These are phyloP conservation scores for Hemiscyllium ocellatum DNA, from an alignment of 2,113 vertebrate genomes.

Conservation along the genomic window DNA sequence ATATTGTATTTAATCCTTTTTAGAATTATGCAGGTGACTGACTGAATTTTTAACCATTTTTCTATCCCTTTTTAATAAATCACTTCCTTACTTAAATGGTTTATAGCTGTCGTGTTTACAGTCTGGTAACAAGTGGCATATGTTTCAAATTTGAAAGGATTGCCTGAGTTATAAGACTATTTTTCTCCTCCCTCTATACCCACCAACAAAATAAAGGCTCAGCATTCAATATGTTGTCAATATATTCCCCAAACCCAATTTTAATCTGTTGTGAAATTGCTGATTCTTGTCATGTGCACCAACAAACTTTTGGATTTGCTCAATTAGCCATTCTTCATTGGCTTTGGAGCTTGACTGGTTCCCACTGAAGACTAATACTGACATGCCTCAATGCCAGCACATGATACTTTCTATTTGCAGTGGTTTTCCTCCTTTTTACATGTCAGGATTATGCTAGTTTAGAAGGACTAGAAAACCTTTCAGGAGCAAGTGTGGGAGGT, in stretches of 20 bases:
- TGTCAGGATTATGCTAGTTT: background rate
- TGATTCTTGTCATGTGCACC: background rate
- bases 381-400: background rate
- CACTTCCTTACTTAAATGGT: background rate
- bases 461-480: too few species aligned
- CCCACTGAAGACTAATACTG: background rate
- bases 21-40: background rate
- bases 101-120: background rate
- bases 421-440: background rate
- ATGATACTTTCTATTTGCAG: background rate
- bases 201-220: too few species aligned
- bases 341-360: background rate
- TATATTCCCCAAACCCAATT: background rate
- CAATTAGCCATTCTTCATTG: background rate
- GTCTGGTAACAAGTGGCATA: background rate
- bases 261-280: background rate
- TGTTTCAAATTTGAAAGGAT: background rate
- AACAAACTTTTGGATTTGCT: background rate
- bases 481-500: too few species aligned
- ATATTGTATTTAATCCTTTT: background rate
- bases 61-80: background rate
- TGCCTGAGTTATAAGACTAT: background rate
- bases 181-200: too few species aligned
- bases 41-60: background rate
- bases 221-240: background rate